Conservation (phyloP, 2,113 vertebrate species). For the Polypterus bichir region DNA sequence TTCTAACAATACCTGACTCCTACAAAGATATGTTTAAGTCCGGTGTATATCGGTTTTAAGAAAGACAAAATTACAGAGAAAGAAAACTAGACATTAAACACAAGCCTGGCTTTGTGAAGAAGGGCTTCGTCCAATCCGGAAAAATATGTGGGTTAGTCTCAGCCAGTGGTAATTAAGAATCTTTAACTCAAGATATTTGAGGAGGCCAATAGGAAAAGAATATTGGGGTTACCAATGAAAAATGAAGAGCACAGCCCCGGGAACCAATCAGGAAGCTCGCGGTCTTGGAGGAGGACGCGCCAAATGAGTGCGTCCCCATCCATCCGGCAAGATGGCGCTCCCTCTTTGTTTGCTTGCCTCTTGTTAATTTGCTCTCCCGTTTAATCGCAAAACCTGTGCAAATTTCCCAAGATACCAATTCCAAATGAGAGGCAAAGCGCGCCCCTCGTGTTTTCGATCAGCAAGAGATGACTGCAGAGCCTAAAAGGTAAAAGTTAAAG, state of each 20-base stretch:
- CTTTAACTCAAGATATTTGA: too few relatives aligned
- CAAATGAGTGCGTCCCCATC: slow-evolving; percentile 64
- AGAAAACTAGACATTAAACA: too few relatives aligned
- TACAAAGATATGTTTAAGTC: too few relatives aligned
- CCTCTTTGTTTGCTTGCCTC: slow-evolving; percentile 50
- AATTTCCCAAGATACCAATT: not conserved
- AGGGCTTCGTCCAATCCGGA: too few relatives aligned
- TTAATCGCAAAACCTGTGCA: slow-evolving; percentile 15
- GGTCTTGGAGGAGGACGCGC: slow-evolving; percentile 56
- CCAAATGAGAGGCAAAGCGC: slow-evolving; percentile 13
- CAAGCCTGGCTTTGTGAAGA: too few relatives aligned
- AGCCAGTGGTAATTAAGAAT: too few relatives aligned
- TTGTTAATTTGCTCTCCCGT: slow-evolving; percentile 37
- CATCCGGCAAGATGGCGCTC: slow-evolving; percentile 78
- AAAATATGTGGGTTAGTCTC: too few relatives aligned
- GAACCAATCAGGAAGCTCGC: slow-evolving; percentile 46
- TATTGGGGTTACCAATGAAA: slow-evolving; percentile 31
- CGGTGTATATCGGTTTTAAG: too few relatives aligned
- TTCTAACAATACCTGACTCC: too few relatives aligned
- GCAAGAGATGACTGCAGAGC: slow-evolving; percentile 52
- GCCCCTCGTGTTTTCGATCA: slow-evolving; percentile 13
- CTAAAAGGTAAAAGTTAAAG: slow-evolving; percentile 47
- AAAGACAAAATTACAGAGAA: too few relatives aligned
- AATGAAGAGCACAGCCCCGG: slow-evolving; percentile 21
- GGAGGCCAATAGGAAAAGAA: too few relatives aligned